Percentiles rank a stretch among this genome's conserved stretches.
Evolutionary conservation across 1,140 invertebrate species (phyloP).

Genomic region (Ridgeia piscesae): DNA sequence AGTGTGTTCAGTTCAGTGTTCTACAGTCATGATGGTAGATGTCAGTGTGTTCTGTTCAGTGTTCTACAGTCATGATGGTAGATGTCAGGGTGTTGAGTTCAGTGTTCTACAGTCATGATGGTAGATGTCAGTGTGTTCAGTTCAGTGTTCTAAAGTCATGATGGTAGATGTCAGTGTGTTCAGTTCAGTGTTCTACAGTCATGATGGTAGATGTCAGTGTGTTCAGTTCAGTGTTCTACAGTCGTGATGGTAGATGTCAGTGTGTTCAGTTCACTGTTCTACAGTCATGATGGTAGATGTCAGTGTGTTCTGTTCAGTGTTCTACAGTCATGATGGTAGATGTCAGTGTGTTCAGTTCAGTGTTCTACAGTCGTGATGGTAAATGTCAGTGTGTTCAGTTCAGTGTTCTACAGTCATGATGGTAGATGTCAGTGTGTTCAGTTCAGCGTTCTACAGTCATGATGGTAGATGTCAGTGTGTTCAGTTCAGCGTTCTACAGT

Average conservation of each 20-base stretch:
- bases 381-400: background rate
- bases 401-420: background rate
- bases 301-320: background rate
- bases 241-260: background rate
- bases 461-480: background rate
- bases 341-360: background rate
- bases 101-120: background rate
- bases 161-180: background rate
- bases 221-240: background rate
- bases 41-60: background rate
- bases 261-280: background rate
- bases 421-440: background rate
- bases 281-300: background rate
- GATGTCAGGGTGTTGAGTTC: background rate
- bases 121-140: background rate
- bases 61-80: background rate
- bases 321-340: background rate
- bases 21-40: background rate
- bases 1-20: background rate
- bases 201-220: background rate
- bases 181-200: background rate
- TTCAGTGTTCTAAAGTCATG: background rate
- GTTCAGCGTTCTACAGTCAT: background rate
- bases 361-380: background rate
- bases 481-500: background rate